Conservation (phyloP, 2,113 vertebrate species). For the Neopipo cinnamomea region DNA sequence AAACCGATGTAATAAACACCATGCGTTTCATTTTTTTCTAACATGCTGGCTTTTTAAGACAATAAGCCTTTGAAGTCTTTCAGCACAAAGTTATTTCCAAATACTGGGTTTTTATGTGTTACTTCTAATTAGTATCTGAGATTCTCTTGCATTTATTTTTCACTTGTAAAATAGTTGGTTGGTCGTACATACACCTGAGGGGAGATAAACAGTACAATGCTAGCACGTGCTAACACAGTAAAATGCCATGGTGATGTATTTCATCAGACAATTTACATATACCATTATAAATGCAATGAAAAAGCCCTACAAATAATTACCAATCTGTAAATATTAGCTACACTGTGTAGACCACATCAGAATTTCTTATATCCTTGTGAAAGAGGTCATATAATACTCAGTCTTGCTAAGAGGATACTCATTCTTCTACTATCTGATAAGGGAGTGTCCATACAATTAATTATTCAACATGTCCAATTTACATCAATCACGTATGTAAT, state of each 20-base stretch:
- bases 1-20: not conserved
- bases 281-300: not conserved
- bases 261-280: not conserved
- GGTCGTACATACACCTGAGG: not conserved
- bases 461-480: not conserved
- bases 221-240: not conserved
- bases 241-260: not conserved
- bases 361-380: not conserved
- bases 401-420: not conserved
- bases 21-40: not conserved
- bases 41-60: not conserved
- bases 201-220: not conserved
- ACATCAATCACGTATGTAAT: not conserved
- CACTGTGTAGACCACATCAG: not conserved
- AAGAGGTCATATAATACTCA: not conserved
- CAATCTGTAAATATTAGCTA: not conserved
- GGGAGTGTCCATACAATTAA: not conserved
- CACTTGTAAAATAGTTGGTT: not conserved
- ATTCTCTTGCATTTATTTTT: not conserved
- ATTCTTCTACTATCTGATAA: not conserved
- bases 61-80: not conserved
- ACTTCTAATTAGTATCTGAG: not conserved
- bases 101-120: not conserved
- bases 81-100: not conserved
- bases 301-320: not conserved